Evolutionary conservation across 1,140 invertebrate species (phyloP).

Genomic region (Amphibalanus amphitrite): DNA sequence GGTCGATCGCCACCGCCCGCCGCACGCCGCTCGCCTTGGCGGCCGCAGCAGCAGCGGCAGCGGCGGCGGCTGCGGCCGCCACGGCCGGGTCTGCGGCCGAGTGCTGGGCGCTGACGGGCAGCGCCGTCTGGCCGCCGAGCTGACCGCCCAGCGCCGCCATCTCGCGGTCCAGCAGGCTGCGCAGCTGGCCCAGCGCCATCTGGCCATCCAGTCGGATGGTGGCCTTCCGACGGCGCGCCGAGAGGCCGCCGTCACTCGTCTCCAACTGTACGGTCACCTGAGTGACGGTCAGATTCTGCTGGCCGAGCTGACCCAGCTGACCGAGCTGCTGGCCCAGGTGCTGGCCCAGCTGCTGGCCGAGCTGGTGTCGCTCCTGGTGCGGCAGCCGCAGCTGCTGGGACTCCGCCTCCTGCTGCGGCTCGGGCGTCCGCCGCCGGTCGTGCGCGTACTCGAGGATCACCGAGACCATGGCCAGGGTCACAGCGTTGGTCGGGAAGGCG

Average conservation of each 20-base stretch:
- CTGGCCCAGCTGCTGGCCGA: too few relatives aligned
- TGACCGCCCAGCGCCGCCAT: not conserved
- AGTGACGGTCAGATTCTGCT: not conserved
- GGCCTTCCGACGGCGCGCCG: not conserved
- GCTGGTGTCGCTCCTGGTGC: not conserved
- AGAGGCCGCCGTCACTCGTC: not conserved
- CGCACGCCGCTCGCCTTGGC: too few relatives aligned
- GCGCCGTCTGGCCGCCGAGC: not conserved
- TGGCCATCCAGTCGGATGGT: not conserved
- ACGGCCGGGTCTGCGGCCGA: not conserved
- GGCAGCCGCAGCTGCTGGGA: not conserved
- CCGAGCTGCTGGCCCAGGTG: not conserved
- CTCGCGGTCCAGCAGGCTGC: not conserved
- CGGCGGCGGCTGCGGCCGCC: too few relatives aligned
- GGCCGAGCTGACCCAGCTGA: not conserved
- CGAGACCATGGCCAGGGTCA: constrained; percentile 67
- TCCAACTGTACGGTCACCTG: not conserved
- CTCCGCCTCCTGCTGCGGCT: not conserved
- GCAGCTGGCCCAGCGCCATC: not conserved
- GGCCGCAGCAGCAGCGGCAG: too few relatives aligned
- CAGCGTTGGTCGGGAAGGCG: constrained; percentile 83
- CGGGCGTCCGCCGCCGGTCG: not conserved
- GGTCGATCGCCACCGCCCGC: too few relatives aligned
- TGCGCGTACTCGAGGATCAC: constrained; percentile 39
- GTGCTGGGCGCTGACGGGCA: not conserved